Evolutionary conservation across 2,113 vertebrate species (phyloP).

Genomic region (Dicrurus megarhynchus): DNA sequence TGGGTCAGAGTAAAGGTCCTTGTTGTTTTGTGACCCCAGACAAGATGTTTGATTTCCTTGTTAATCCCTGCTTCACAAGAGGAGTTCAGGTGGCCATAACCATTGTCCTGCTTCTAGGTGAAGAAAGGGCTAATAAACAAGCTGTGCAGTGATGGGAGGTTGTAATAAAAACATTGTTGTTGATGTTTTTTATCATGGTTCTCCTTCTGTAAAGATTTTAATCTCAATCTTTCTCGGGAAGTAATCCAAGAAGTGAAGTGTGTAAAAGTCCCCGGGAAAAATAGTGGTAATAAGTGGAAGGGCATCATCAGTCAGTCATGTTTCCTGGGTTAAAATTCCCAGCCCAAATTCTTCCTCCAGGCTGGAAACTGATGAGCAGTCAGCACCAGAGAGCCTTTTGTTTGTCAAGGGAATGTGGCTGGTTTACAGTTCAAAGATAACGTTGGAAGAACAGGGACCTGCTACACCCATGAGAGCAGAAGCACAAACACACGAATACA

Average conservation of each 20-base stretch:
- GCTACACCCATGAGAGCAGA: neutral
- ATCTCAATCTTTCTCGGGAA: neutral
- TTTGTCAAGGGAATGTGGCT: neutral
- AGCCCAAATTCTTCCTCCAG: neutral
- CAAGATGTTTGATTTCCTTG: neutral
- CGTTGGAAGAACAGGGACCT: fast-evolving
- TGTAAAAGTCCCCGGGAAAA: neutral
- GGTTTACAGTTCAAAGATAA: neutral
- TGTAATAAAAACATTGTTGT: neutral
- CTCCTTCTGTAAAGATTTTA: neutral
- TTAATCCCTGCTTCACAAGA: neutral
- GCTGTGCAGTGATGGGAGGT: neutral
- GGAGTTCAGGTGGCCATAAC: neutral
- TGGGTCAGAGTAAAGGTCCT: neutral
- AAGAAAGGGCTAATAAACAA: neutral
- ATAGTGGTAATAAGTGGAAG: neutral
- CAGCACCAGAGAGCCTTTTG: neutral
- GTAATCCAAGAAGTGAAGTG: neutral
- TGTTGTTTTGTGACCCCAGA: neutral
- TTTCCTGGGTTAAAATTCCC: neutral
- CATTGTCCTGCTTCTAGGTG: neutral
- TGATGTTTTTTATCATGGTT: neutral
- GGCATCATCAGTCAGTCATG: neutral
- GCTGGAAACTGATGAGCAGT: neutral
- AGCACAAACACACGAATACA: neutral